Conservation (phyloP, 2,888 invertebrate genomes). For the Scaptomyza reducta region DNA sequence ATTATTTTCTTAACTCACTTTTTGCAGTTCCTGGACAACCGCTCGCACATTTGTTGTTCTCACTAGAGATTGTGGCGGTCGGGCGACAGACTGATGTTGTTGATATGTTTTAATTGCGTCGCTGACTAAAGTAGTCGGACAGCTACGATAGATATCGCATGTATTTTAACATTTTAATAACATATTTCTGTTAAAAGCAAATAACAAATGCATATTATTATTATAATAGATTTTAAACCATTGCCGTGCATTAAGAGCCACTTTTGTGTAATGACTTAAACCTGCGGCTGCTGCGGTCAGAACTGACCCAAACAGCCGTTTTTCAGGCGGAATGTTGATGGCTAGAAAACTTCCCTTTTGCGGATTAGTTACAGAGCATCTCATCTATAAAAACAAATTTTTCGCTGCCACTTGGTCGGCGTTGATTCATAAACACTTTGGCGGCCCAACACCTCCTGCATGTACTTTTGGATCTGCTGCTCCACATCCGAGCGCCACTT, state of each 20-base stretch:
- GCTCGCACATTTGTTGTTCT: conserved; percentile 59
- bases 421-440: conserved; percentile 86
- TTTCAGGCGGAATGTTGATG: not conserved
- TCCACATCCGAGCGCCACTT: conserved; percentile 87
- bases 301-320: not conserved
- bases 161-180: conserved; percentile 4
- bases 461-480: conserved; percentile 86
- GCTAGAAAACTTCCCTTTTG: not conserved
- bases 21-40: conserved; percentile 58
- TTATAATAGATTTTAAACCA: too few species aligned
- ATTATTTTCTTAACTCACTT: conserved; percentile 45
- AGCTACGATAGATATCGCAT: conserved; percentile 16
- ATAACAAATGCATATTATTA: too few species aligned
- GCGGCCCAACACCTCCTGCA: conserved; percentile 85
- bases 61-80: conserved; percentile 47
- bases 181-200: not conserved
- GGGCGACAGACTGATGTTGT: conserved; percentile 17
- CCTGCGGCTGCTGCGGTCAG: too few species aligned
- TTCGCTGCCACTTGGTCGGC: conserved; percentile 89
- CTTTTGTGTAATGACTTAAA: too few species aligned
- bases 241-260: not conserved
- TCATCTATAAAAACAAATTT: conserved; percentile 87
- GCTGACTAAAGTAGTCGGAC: not conserved
- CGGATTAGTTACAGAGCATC: not conserved
- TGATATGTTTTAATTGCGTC: conserved; percentile 7